Evolutionary conservation across 37 sponge, comb jelly and placozoan species (phyloP).

Genomic region (Aphrocallistes beatrix): DNA sequence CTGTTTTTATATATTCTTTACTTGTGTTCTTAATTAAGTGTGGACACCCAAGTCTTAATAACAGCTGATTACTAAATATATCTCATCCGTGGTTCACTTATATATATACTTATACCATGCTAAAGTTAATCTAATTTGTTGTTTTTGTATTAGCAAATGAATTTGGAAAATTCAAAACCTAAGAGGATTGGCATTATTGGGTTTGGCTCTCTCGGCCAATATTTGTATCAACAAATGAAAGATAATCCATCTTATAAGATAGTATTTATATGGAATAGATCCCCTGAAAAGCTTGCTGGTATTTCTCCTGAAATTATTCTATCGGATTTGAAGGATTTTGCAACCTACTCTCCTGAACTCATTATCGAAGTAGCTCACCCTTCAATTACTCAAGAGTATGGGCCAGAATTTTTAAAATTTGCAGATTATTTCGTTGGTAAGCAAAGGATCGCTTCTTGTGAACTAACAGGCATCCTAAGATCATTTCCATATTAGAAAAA

Average conservation of each 20-base stretch:
- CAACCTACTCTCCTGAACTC: constrained; percentile 52
- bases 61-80: no score
- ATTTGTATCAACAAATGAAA: constrained; percentile 46
- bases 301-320: constrained; percentile 48
- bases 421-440: constrained; percentile 63
- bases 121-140: no score
- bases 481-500: no score
- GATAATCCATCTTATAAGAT: constrained; percentile 32
- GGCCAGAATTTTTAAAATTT: constrained; percentile 40
- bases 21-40: no score
- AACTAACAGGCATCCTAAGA: no score
- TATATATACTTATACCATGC: no score
- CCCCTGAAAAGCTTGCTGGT: constrained; percentile 41
- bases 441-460: no score
- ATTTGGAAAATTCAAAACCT: background rate
- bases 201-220: constrained; percentile 39
- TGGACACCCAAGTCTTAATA: no score
- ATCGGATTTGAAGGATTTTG: constrained; percentile 34
- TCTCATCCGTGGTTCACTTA: no score
- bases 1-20: no score
- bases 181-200: background rate
- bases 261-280: constrained; percentile 83
- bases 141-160: no score
- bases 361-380: constrained; percentile 92
- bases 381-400: constrained; percentile 56